Evolutionary conservation across 2,113 vertebrate genomes (phyloP), one percentile per base, ranked within the genome.

Genomic region (Speoplatyrhinus poulsoni): DNA sequence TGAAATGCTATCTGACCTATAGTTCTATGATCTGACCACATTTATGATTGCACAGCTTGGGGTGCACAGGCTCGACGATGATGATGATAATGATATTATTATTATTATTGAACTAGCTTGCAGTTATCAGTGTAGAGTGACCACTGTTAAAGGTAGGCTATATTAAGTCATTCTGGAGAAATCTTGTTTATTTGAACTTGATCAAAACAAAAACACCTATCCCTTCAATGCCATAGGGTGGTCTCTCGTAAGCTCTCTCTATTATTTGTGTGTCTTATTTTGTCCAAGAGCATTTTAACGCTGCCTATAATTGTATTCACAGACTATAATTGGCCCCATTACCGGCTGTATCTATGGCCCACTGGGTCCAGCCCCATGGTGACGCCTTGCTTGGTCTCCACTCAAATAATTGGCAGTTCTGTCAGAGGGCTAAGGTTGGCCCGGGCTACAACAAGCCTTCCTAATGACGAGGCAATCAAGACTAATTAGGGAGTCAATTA

Each of bases 401-500:
- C 76, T 78, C 82, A 50, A 32, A 59, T 73, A 12, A 83, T 59
- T 83, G 81, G 85, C 60, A 66, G 55, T 26, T 16, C 49, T 9
- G 73, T 71, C 69, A 72, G 74, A 63, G 67, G 48, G 46, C 4
- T 58, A 32, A 53, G 1, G 16, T 58, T 57, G 55, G 63, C 65
- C 69, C 47, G 48, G 61, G 60, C 73, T 61, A 11, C 12, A 16
- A 67, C 65, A 82, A 59, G 73, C 82, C 66, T 26, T 67, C 49
- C 36, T 85, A 88, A 91, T 83, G 69, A 72, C 69, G n/a, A 11
- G 85, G 79, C 84, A 92, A 91, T 93, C 75, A 88, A 77, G 60
- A 46, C 73, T 58, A 80, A 86, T 86, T 93, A 89, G 89, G 66
- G 76, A 87, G 52, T 76, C 82, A 83, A 89, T 92, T 84, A 89